Evolutionary conservation across 2,797 vertebrate species (phyloP).

Genomic region (Pipistrellus pipistrellus): DNA sequence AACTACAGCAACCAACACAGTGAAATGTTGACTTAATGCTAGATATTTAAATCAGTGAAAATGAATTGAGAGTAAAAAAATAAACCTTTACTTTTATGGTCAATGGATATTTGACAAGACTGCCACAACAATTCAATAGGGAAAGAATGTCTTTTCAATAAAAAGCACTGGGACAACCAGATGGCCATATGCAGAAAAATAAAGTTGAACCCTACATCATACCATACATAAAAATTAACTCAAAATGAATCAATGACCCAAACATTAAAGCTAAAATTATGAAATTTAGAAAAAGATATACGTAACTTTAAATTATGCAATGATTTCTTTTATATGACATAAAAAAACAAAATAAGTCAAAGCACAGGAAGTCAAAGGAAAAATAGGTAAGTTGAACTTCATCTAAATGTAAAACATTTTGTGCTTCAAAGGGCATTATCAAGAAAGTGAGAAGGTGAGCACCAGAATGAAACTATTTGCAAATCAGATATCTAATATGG

Average conservation of each 20-base stretch:
- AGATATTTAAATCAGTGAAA: background rate
- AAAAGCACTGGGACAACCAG: background rate
- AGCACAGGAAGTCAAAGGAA: slow-evolving; percentile 1
- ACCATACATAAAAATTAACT: background rate
- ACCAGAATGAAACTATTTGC: background rate
- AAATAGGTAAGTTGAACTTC: background rate
- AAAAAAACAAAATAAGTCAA: slow-evolving; percentile 8
- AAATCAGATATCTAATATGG: background rate
- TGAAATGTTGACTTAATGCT: background rate
- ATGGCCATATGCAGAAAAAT: background rate
- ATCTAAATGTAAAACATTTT: background rate
- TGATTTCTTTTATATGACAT: background rate
- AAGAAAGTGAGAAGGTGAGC: background rate
- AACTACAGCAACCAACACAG: background rate
- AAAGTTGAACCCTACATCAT: background rate
- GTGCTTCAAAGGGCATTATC: background rate
- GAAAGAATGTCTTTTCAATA: background rate
- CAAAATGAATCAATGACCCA: background rate
- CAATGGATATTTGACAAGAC: background rate
- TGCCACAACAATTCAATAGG: background rate
- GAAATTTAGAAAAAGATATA: background rate
- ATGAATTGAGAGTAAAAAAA: background rate
- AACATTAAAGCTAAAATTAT: background rate
- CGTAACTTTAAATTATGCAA: background rate
- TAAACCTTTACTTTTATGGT: background rate